A percentile compares a stretch with the other conserved stretches of the same genome.
Conservation (phyloP, 2,888 invertebrate genomes). For the Chouioia cunea region DNA sequence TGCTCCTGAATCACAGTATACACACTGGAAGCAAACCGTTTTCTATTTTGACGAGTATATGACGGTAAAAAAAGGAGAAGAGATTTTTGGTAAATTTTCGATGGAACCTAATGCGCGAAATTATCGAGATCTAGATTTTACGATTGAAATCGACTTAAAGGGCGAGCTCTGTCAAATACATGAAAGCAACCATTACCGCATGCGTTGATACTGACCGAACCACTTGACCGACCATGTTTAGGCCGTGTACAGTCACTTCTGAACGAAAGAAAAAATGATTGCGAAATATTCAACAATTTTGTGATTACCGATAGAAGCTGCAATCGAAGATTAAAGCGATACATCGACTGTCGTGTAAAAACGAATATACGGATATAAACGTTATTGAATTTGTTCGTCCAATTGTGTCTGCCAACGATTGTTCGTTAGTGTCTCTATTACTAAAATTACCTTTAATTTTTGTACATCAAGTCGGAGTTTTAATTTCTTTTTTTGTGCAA, state of each 20-base stretch:
- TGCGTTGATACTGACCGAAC: constrained; percentile 77
- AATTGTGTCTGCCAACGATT: constrained; percentile 34
- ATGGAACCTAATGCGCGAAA: constrained; percentile 97
- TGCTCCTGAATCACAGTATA: constrained; percentile 97
- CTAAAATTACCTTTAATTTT: constrained; percentile 32
- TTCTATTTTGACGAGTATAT: constrained; percentile 98
- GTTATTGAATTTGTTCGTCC: constrained; percentile 35
- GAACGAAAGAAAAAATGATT: constrained; percentile 28
- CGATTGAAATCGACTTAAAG: constrained; percentile 92
- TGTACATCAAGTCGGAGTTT: constrained; percentile 30
- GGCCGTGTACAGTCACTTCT: constrained; percentile 30
- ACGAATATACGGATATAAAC: constrained; percentile 21
- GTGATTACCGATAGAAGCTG: constrained; percentile 39
- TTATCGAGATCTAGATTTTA: constrained; percentile 97
- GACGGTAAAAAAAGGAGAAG: constrained; percentile 96
- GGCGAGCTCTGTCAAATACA: constrained; percentile 88
- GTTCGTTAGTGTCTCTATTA: constrained; percentile 22
- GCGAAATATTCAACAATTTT: constrained; percentile 39
- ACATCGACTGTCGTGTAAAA: constrained; percentile 26
- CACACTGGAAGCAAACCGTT: constrained; percentile 99
- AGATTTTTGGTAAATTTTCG: constrained; percentile 89
- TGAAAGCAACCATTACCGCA: constrained; percentile 89
- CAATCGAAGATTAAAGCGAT: constrained; percentile 29
- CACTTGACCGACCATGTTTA: constrained; percentile 16
- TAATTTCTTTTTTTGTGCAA: constrained; percentile 16